Evolutionary conservation across 2,888 invertebrate genomes (phyloP).

Genomic region (Didymodactylos carnosus): DNA sequence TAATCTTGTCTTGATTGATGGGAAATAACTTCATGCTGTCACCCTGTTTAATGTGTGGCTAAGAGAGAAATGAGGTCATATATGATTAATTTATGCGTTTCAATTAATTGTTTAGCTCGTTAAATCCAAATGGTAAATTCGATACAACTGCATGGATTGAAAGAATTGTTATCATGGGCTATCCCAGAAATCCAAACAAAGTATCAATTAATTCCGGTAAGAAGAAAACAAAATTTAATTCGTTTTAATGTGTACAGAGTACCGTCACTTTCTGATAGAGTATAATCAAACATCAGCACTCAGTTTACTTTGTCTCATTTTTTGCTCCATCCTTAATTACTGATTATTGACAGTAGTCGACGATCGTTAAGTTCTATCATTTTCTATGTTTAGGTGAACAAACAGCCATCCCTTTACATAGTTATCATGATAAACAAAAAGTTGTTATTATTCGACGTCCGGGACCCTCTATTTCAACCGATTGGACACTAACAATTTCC

Average conservation of each 20-base stretch:
- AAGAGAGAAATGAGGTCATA: too few relatives aligned
- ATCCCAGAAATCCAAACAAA: conserved; percentile 47
- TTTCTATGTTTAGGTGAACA: neutral
- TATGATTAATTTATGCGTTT: conserved; percentile 16
- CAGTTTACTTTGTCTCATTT: too few relatives aligned
- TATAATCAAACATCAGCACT: too few relatives aligned
- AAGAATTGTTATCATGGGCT: conserved; percentile 60
- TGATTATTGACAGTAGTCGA: neutral
- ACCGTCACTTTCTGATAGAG: too few relatives aligned
- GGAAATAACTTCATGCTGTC: too few relatives aligned
- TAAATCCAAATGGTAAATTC: conserved; percentile 48
- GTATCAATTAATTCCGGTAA: conserved; percentile 37
- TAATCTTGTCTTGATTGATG: conserved; percentile 7
- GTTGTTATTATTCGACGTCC: conserved; percentile 65
- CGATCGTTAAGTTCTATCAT: neutral
- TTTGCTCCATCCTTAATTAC: too few relatives aligned
- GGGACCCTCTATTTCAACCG: conserved; percentile 54
- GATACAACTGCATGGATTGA: conserved; percentile 68
- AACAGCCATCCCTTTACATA: neutral
- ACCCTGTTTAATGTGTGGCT: too few relatives aligned
- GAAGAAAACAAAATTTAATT: conserved; percentile 25
- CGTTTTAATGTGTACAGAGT: conserved; percentile 1
- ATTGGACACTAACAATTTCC: conserved; percentile 42
- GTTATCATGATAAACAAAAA: conserved; percentile 14
- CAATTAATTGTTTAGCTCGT: conserved; percentile 40